These are phyloP conservation scores for Dermatophagoides farinae DNA, from an alignment of 1,140 invertebrate genomes.

Conservation along the genomic window DNA sequence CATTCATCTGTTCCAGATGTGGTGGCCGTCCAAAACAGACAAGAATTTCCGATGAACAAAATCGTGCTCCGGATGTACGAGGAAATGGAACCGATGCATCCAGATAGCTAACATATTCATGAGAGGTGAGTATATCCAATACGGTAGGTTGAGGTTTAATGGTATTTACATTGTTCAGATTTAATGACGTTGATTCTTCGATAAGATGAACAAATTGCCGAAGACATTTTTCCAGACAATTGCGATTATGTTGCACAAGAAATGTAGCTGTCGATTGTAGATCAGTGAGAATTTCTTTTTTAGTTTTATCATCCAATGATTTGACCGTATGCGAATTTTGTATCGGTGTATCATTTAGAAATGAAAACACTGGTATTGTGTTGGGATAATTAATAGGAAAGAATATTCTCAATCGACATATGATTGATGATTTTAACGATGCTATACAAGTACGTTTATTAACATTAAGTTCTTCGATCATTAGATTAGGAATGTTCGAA, in stretches of 20 bases:
- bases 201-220: constrained; percentile 37
- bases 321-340: not conserved
- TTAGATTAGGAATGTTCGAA: constrained; percentile 62
- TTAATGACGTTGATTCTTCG: constrained; percentile 6
- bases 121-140: constrained; percentile 6
- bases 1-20: constrained; percentile 40
- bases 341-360: constrained; percentile 22
- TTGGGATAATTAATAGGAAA: constrained; percentile 59
- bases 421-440: constrained; percentile 2
- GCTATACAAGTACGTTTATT: constrained; percentile 15
- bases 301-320: not conserved
- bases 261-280: constrained; percentile 48
- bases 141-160: not conserved
- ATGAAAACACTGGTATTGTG: constrained; percentile 47
- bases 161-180: not conserved
- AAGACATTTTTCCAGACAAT: constrained; percentile 56
- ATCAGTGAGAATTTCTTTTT: constrained; percentile 25
- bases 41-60: constrained; percentile 57
- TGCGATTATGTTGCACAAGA: constrained; percentile 49
- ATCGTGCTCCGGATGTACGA: constrained; percentile 72
- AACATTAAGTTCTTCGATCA: constrained; percentile 34
- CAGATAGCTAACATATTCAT: constrained; percentile 24
- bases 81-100: constrained; percentile 73
- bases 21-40: constrained; percentile 64
- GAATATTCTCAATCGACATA: constrained; percentile 42